Percentiles rank a stretch among this genome's conserved stretches.
Conservation (phyloP, 2,797 vertebrate species). For the Vespertilio murinus region DNA sequence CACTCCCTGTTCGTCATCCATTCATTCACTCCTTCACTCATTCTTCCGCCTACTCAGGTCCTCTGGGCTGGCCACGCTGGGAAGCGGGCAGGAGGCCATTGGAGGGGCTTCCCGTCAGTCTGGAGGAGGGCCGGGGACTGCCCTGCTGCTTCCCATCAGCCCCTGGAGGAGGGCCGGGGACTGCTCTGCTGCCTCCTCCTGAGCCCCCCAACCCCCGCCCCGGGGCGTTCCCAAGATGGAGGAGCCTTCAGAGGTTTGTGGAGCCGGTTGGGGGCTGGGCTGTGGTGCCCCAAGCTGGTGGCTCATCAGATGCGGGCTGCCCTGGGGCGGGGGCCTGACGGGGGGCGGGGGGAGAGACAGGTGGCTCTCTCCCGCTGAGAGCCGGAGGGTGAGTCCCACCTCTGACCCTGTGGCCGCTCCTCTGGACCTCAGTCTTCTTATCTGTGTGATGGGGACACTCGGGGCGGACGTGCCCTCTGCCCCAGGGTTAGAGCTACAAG, state of each 20-base stretch:
- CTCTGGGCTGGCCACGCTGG: not conserved
- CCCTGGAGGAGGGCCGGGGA: too few relatives aligned
- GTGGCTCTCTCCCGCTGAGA: not conserved
- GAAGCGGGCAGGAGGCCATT: not conserved
- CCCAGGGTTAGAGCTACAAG: not conserved
- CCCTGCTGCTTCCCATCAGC: not conserved
- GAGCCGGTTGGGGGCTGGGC: not conserved
- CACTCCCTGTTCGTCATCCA: too few relatives aligned
- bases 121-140: not conserved
- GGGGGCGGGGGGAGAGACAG: too few relatives aligned
- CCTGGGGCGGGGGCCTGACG: fast-evolving
- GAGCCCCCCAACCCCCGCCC: too few relatives aligned
- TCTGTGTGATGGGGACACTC: not conserved
- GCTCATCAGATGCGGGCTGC: not conserved
- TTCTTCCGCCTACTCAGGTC: too few relatives aligned
- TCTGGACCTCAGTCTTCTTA: not conserved
- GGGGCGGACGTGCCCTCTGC: not conserved
- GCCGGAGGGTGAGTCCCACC: too few relatives aligned
- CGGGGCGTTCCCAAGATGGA: too few relatives aligned
- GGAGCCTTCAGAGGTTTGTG: not conserved
- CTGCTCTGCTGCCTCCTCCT: too few relatives aligned
- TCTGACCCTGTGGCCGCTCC: not conserved
- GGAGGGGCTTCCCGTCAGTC: not conserved
- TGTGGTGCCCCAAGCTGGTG: fast-evolving
- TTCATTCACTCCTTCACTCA: too few relatives aligned